Percentiles rank a stretch among this genome's conserved stretches.
Conservation (phyloP, 2,888 invertebrate species). For the Argyresthia goedartella region DNA sequence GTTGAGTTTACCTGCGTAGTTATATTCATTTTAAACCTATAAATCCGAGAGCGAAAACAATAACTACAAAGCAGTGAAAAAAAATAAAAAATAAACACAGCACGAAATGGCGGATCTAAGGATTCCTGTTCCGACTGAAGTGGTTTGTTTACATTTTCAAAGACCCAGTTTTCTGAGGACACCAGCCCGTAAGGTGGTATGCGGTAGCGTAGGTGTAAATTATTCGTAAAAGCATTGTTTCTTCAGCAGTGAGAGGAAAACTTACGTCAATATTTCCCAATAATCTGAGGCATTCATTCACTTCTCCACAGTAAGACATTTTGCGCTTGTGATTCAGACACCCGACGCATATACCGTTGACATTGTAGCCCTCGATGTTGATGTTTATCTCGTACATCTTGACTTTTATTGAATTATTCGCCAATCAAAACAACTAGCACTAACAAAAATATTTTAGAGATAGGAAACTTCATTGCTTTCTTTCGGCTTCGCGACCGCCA, state of each 20-base stretch:
- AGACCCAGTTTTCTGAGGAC: background rate
- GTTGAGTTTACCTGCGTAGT: no score
- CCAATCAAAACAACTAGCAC: slow-evolving; percentile 2
- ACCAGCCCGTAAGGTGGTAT: background rate
- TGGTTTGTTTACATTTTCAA: slow-evolving; percentile 25
- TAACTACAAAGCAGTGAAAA: background rate
- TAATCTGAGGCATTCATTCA: slow-evolving; percentile 41
- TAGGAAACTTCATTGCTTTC: slow-evolving; percentile 57
- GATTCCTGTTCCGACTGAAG: slow-evolving; percentile 45
- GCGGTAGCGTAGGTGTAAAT: no score
- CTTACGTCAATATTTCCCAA: slow-evolving; percentile 56
- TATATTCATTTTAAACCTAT: no score
- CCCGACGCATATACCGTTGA: slow-evolving; percentile 59
- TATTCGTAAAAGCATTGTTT: no score
- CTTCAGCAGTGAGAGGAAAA: slow-evolving; percentile 6
- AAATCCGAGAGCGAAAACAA: no score
- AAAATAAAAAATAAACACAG: background rate
- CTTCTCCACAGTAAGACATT: slow-evolving; percentile 41
- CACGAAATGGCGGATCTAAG: slow-evolving; percentile 40
- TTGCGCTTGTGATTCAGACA: slow-evolving; percentile 55
- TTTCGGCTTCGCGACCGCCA: slow-evolving; percentile 23
- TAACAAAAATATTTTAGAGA: slow-evolving; percentile 27
- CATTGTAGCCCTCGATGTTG: slow-evolving; percentile 62
- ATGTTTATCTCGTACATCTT: slow-evolving; percentile 60
- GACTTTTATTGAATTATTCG: slow-evolving; percentile 4